A percentile compares a stretch with the other conserved stretches of the same genome.
phyloP scores from a whole-genome alignment of 2,113 vertebrate genomes.

The Desmodus rotundus region DNA sequence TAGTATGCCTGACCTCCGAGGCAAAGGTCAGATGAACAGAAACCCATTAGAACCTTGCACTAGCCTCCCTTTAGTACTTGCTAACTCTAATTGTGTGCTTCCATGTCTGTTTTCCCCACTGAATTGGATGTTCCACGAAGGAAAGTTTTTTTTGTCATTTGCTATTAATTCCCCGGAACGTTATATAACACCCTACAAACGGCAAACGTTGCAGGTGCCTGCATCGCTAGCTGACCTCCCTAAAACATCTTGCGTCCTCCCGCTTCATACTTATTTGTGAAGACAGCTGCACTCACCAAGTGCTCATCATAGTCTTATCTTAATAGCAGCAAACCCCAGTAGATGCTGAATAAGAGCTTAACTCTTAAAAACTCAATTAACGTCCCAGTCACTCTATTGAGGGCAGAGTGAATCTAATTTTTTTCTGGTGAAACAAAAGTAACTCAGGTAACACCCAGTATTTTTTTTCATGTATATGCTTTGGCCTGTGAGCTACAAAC shows the following conservation, averaged over 20 bases:
- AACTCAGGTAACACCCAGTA: neutral
- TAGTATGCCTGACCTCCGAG: neutral
- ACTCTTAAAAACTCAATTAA: conserved; percentile 19
- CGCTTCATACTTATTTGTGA: conserved; percentile 5
- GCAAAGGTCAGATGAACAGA: neutral
- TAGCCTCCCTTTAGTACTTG: neutral
- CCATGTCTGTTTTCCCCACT: neutral
- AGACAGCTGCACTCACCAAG: neutral
- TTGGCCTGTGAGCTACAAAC: conserved; percentile 48
- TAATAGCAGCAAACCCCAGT: neutral
- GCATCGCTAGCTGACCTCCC: neutral
- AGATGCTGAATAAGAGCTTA: neutral
- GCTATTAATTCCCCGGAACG: neutral
- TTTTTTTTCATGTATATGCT: neutral
- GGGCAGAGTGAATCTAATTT: conserved; percentile 25
- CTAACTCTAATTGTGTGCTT: neutral
- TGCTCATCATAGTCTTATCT: conserved; percentile 10
- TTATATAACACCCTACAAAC: conserved; percentile 20
- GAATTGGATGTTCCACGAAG: conserved; percentile 24
- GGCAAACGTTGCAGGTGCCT: conserved; percentile 29
- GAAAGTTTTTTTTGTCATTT: conserved; percentile 33
- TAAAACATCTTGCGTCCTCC: neutral
- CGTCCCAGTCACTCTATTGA: conserved; percentile 2
- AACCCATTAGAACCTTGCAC: neutral
- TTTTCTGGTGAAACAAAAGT: conserved; percentile 35